Percentiles rank a stretch among this genome's conserved stretches.
Conservation (phyloP, 1,140 invertebrate genomes). For the Coenobita brevimanus region DNA sequence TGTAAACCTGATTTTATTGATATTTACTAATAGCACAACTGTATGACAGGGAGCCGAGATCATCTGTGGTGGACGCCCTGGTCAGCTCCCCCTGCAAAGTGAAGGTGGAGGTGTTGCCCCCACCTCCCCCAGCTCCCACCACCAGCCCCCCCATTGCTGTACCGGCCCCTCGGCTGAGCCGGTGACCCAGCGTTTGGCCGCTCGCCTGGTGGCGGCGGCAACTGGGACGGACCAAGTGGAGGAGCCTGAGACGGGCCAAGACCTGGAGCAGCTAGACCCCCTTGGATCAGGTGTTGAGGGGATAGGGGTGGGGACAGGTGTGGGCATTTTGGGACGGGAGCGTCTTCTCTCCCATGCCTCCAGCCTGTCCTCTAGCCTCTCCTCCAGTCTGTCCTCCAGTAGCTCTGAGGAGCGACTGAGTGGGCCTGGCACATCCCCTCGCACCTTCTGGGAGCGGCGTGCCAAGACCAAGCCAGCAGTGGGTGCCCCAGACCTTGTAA, state of each 20-base stretch:
- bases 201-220: slow-evolving; percentile 56
- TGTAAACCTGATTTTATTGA: not conserved
- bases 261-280: slow-evolving; percentile 57
- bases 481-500: slow-evolving; percentile 87
- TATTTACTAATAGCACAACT: not conserved
- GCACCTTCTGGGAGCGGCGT: slow-evolving; percentile 71
- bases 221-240: slow-evolving; percentile 48
- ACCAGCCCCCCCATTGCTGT: slow-evolving; percentile 26
- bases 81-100: slow-evolving; percentile 53
- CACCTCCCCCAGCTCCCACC: slow-evolving; percentile 51
- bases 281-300: not conserved
- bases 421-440: slow-evolving; percentile 51
- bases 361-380: slow-evolving; percentile 13
- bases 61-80: slow-evolving; percentile 47
- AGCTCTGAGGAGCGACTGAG: slow-evolving; percentile 66
- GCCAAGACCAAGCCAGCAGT: slow-evolving; percentile 60
- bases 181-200: slow-evolving; percentile 63
- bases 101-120: slow-evolving; percentile 54
- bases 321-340: not conserved
- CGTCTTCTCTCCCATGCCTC: slow-evolving; percentile 10
- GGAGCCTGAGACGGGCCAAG: slow-evolving; percentile 58
- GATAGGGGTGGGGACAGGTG: not conserved
- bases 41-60: slow-evolving; percentile 22
- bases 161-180: slow-evolving; percentile 47
- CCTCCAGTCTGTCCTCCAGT: slow-evolving; percentile 65